Evolutionary conservation across 2,888 invertebrate genomes (phyloP).

Genomic region (Polyommatus iphigenia): DNA sequence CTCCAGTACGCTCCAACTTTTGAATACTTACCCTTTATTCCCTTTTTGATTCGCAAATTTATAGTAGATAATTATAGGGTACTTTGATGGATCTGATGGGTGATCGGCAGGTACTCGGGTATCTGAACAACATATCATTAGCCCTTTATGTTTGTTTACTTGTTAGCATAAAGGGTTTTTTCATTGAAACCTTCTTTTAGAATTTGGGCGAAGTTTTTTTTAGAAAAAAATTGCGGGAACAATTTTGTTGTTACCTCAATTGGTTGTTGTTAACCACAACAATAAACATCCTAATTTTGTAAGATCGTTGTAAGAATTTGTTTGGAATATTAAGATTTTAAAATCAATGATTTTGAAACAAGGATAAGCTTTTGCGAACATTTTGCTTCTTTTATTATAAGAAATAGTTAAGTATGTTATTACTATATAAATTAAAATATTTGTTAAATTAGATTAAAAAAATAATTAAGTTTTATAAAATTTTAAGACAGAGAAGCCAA

Average conservation of each 20-base stretch:
- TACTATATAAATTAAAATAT: too few relatives aligned
- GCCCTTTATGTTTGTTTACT: slow-evolving; percentile 13
- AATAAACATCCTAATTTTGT: background rate
- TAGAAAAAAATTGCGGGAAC: background rate
- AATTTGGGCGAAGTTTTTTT: background rate
- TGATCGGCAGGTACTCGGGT: slow-evolving; percentile 17
- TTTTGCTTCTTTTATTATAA: too few relatives aligned
- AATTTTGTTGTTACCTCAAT: background rate
- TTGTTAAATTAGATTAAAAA: too few relatives aligned
- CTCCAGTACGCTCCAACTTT: slow-evolving; percentile 36
- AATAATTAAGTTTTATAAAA: too few relatives aligned
- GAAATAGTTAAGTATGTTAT: too few relatives aligned
- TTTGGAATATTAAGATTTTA: background rate
- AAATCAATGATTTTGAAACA: background rate
- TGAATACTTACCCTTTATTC: slow-evolving; percentile 47
- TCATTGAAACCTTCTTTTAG: slow-evolving; percentile 1
- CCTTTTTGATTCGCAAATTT: slow-evolving; percentile 52
- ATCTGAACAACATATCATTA: slow-evolving; percentile 2
- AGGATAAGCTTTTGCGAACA: too few relatives aligned
- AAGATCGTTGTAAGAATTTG: background rate
- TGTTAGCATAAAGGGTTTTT: background rate
- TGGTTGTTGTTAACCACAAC: background rate
- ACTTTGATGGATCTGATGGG: slow-evolving; percentile 26
- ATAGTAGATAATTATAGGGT: slow-evolving; percentile 66
- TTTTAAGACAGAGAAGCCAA: too few relatives aligned